These are phyloP conservation scores for Macrosiphum euphorbiae DNA, from an alignment of 2,888 invertebrate species.

Conservation along the genomic window DNA sequence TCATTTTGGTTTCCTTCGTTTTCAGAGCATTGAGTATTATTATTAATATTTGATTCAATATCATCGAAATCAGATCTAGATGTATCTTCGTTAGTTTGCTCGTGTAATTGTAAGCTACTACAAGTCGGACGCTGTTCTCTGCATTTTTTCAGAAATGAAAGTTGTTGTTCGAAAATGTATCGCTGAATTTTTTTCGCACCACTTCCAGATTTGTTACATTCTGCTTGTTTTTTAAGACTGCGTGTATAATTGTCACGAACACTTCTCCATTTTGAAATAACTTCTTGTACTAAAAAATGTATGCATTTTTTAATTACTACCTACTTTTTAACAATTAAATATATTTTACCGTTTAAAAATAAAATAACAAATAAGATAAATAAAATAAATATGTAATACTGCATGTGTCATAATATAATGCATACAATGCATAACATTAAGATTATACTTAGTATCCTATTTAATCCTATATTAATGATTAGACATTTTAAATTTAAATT, in stretches of 20 bases:
- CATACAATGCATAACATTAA: too few species aligned
- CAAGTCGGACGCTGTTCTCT: slow-evolving; percentile 3
- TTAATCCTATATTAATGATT: too few species aligned
- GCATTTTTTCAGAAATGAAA: slow-evolving; percentile 42
- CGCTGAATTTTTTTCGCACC: slow-evolving; percentile 24
- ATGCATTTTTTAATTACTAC: neutral
- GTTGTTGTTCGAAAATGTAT: slow-evolving; percentile 47
- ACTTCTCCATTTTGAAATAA: too few species aligned
- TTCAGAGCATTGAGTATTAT: slow-evolving; percentile 18
- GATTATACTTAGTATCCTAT: too few species aligned
- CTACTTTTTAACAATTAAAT: too few species aligned
- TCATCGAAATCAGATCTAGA: neutral
- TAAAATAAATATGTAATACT: neutral
- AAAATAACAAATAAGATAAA: neutral
- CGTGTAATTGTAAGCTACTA: slow-evolving; percentile 6
- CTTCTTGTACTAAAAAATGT: too few species aligned
- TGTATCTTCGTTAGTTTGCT: neutral
- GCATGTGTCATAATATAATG: too few species aligned
- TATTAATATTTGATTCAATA: slow-evolving; percentile 8
- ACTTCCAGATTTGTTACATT: slow-evolving; percentile 26
- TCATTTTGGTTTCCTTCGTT: slow-evolving; percentile 33
- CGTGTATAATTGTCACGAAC: neutral
- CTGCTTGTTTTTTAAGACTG: slow-evolving; percentile 44
- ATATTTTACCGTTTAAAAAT: too few species aligned
- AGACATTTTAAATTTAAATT: too few species aligned